Conservation (phyloP, 2,113 vertebrate species). For the Pitta sordida region DNA sequence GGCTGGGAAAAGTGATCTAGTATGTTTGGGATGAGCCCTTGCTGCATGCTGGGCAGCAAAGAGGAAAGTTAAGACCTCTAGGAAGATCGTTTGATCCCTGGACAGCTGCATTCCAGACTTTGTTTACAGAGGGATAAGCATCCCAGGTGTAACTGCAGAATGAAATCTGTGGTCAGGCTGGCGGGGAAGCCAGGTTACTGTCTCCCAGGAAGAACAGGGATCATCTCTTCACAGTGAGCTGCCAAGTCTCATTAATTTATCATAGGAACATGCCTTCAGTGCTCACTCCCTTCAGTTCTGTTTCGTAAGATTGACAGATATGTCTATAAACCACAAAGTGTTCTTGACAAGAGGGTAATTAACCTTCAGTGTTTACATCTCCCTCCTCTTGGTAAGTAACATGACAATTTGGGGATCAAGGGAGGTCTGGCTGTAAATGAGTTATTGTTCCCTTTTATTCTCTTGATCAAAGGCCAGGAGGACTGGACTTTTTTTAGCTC, state of each 20-base stretch:
- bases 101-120: not conserved
- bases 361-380: slow-evolving; percentile 20
- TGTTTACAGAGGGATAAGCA: not conserved
- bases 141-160: not conserved
- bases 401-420: not conserved
- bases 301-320: slow-evolving; percentile 4
- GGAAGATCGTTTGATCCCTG: not conserved
- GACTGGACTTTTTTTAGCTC: not conserved
- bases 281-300: not conserved
- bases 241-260: slow-evolving; percentile 51
- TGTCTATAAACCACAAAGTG: not conserved
- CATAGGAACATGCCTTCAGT: not conserved
- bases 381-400: not conserved
- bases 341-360: slow-evolving; percentile 31
- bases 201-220: not conserved
- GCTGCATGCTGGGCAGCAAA: not conserved
- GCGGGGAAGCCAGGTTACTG: not conserved
- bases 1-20: not conserved
- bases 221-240: slow-evolving; percentile 1
- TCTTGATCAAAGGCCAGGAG: not conserved
- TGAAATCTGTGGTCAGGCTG: not conserved
- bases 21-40: not conserved
- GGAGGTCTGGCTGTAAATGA: not conserved
- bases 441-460: not conserved
- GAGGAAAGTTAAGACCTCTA: not conserved